Percentiles rank a stretch among this genome's conserved stretches.
phyloP scores from a whole-genome alignment of 2,113 vertebrate genomes.

The Elephas maximus region DNA sequence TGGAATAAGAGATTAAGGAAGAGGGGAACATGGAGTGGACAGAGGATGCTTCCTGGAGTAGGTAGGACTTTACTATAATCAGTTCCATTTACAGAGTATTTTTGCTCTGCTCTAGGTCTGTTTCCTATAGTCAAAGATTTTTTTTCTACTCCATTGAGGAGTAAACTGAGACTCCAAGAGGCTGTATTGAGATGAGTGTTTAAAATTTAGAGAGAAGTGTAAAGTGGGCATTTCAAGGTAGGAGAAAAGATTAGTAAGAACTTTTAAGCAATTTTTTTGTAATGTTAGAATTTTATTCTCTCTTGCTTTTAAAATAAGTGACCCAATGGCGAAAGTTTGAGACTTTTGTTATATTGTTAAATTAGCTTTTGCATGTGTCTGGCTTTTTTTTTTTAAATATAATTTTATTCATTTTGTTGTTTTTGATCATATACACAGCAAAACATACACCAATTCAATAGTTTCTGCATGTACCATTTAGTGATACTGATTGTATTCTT shows the following conservation, averaged over 20 bases:
- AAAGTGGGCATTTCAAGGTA: neutral
- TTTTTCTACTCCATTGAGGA: neutral
- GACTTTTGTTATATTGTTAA: neutral
- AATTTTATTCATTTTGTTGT: neutral
- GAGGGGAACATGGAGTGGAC: neutral
- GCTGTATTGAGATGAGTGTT: neutral
- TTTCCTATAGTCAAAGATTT: neutral
- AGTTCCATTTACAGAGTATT: neutral
- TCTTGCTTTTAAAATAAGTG: constrained; percentile 17
- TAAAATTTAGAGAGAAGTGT: neutral
- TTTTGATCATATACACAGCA: neutral
- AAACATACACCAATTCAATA: neutral
- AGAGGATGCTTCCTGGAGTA: neutral
- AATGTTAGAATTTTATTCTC: neutral
- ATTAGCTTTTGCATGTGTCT: neutral
- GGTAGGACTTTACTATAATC: neutral
- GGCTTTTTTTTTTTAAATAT: neutral
- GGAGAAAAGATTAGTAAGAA: neutral
- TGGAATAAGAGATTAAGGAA: neutral
- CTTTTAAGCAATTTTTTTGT: neutral
- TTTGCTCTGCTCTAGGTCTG: neutral
- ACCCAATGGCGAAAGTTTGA: neutral
- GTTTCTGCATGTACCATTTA: neutral
- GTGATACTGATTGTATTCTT: neutral
- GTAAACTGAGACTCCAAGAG: neutral